Percentiles rank a stretch among this genome's conserved stretches.
These are phyloP conservation scores for Siniperca obscura DNA, from an alignment of 2,797 vertebrate species.

Conservation along the genomic window DNA sequence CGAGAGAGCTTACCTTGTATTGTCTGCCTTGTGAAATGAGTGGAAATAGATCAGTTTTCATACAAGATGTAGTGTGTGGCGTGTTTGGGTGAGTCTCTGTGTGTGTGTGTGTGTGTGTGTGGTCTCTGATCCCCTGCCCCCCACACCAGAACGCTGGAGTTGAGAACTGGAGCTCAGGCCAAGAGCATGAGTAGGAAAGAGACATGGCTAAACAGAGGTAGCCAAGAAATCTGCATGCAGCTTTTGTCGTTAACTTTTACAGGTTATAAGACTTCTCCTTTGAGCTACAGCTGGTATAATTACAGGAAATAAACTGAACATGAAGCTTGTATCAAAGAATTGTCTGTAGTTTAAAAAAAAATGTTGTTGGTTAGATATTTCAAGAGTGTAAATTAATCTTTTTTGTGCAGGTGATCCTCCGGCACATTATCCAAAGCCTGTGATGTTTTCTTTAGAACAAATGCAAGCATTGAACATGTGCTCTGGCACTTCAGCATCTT, in stretches of 20 bases:
- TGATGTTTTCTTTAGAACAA: constrained; percentile 67
- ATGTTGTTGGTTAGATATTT: constrained; percentile 54
- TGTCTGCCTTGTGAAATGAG: constrained; percentile 55
- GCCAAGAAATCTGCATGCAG: constrained; percentile 67
- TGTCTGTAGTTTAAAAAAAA: constrained; percentile 22
- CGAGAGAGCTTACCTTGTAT: constrained; percentile 15
- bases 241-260: constrained; percentile 67
- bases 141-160: constrained; percentile 66
- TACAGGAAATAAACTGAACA: constrained; percentile 58
- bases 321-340: constrained; percentile 48
- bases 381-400: constrained; percentile 41
- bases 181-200: constrained; percentile 66
- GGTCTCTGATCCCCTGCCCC: constrained; percentile 74
- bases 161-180: constrained; percentile 55
- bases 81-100: constrained; percentile 45
- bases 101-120: constrained; percentile 72
- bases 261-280: constrained; percentile 46
- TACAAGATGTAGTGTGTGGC: constrained; percentile 53
- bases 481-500: constrained; percentile 52
- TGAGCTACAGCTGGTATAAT: constrained; percentile 31
- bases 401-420: constrained; percentile 62
- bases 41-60: constrained; percentile 63
- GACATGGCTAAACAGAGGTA: constrained; percentile 56
- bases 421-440: constrained; percentile 53
- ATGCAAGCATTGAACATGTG: constrained; percentile 55